These are phyloP conservation scores for Pipistrellus kuhlii DNA, from an alignment of 2,797 vertebrate genomes.

Conservation along the genomic window DNA sequence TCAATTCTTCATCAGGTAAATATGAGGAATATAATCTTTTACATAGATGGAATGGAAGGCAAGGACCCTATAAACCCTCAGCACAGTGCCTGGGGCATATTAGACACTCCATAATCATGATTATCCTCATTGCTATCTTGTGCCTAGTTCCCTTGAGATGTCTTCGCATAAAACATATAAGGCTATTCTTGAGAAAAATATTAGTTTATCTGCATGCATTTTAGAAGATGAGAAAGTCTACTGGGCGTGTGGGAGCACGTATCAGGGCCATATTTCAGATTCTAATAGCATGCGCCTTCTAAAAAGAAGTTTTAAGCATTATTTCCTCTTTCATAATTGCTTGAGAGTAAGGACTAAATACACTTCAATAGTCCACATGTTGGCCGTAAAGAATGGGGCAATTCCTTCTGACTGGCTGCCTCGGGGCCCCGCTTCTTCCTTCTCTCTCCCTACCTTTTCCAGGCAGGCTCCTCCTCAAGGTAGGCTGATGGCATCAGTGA, in stretches of 20 bases:
- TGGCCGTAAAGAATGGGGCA: not conserved
- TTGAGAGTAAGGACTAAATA: not conserved
- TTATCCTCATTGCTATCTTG: fast-evolving
- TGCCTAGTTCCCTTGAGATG: not conserved
- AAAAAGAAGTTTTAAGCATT: not conserved
- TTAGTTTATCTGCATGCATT: not conserved
- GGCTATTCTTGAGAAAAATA: not conserved
- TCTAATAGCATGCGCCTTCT: not conserved
- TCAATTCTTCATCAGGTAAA: not conserved
- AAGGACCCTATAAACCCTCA: fast-evolving
- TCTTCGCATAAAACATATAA: not conserved
- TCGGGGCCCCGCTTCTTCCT: not conserved
- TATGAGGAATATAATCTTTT: not conserved
- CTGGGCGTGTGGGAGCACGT: not conserved
- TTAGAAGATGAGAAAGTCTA: not conserved
- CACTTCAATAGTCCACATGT: not conserved
- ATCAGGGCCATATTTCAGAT: not conserved
- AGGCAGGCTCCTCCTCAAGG: not conserved
- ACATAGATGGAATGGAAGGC: not conserved
- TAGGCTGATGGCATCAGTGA: not conserved
- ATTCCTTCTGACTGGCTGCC: not conserved
- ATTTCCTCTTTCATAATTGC: not conserved
- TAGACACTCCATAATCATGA: fast-evolving
- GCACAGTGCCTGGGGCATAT: not conserved
- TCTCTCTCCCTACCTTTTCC: not conserved